Conservation (phyloP, 2,888 invertebrate genomes). For the Drosophila prolongata region DNA sequence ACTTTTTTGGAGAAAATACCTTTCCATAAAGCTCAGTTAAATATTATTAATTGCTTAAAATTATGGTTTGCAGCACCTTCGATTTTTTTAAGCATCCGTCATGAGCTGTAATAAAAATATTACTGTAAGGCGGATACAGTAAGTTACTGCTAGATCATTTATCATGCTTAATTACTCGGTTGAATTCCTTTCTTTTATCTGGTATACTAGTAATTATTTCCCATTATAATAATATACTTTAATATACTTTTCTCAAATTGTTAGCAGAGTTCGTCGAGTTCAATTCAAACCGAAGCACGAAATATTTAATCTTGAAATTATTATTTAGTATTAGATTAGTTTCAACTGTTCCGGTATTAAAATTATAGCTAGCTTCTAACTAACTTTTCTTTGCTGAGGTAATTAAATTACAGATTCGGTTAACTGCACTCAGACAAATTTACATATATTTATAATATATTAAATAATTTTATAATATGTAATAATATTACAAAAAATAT, state of each 20-base stretch:
- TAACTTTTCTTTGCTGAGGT: not conserved
- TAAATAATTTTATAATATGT: too few relatives aligned
- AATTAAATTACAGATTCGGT: slow-evolving; percentile 14
- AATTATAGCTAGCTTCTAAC: slow-evolving; percentile 7
- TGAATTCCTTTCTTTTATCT: slow-evolving; percentile 17
- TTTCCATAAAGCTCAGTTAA: not conserved
- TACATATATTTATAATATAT: not conserved
- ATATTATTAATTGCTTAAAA: slow-evolving; percentile 15
- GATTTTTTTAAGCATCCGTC: slow-evolving; percentile 8
- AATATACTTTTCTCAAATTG: not conserved
- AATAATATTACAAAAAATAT: too few relatives aligned
- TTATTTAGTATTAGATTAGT: not conserved
- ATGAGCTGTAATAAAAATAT: slow-evolving; percentile 9
- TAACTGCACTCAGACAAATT: not conserved
- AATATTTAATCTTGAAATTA: not conserved
- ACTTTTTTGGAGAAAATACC: slow-evolving; percentile 2
- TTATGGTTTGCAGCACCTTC: slow-evolving; percentile 14
- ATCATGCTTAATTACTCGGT: slow-evolving; percentile 34
- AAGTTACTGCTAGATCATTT: slow-evolving; percentile 28
- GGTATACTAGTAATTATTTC: slow-evolving; percentile 14
- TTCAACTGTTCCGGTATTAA: not conserved
- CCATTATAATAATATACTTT: not conserved
- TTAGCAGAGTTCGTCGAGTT: not conserved
- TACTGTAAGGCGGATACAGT: slow-evolving; percentile 21
- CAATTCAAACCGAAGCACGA: not conserved